A percentile compares a stretch with the other conserved stretches of the same genome.
phyloP scores from a whole-genome alignment of 92 coral and sea anemone genomes.

The Pocillopora grandis region DNA sequence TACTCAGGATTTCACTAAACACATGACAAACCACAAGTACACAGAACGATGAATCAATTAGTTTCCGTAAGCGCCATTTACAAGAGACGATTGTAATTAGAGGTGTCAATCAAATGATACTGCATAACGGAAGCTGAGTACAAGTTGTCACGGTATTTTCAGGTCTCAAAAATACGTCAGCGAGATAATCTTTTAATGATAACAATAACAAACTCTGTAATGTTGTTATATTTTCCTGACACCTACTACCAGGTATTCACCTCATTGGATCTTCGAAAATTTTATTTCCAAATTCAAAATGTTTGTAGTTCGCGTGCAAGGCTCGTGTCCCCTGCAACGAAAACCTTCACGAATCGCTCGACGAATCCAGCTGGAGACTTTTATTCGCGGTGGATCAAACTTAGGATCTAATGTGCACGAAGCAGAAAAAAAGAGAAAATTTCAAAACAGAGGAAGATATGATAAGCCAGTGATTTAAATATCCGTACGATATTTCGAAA shows the following conservation, averaged over 20 bases:
- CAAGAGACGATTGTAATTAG: background rate
- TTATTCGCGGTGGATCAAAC: too few relatives aligned
- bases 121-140: constrained; percentile 34
- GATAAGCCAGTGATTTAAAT: too few relatives aligned
- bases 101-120: constrained; percentile 28
- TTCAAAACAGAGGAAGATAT: too few relatives aligned
- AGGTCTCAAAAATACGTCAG: background rate
- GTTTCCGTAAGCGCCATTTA: constrained; percentile 22
- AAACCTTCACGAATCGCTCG: too few relatives aligned
- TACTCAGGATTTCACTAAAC: constrained; percentile 16
- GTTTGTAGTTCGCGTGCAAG: too few relatives aligned
- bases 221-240: background rate
- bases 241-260: background rate
- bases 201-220: background rate
- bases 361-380: too few relatives aligned
- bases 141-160: background rate
- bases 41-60: background rate
- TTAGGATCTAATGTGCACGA: too few relatives aligned
- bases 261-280: background rate
- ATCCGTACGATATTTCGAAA: too few relatives aligned
- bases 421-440: too few relatives aligned
- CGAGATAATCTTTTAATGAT: background rate
- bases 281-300: background rate
- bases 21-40: background rate
- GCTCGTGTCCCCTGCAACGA: too few relatives aligned